Evolutionary conservation across 2,888 invertebrate species (phyloP), one percentile per base, ranked within the genome.

Genomic region (Drosophila emarginata): DNA sequence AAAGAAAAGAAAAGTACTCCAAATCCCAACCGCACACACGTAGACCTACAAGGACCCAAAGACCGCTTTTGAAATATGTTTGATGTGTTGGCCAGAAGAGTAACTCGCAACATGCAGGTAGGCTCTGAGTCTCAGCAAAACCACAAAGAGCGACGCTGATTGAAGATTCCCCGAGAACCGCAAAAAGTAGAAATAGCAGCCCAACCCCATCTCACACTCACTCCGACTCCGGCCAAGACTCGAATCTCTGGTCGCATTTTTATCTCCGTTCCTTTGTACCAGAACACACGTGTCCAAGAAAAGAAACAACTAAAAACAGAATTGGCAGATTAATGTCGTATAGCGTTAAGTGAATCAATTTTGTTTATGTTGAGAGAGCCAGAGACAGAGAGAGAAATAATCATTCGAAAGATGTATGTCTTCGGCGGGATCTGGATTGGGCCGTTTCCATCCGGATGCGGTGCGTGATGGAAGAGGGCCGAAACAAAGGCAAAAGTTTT

Each of bases 291-390:
- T 56, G 45, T 15, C 12, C 9, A 26, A 5, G 4, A 62, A 54
- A 58, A 12, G 51, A 14, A 56, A 66, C 59, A 74, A 56, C 18
- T 50, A 57, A 40, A 50, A 23, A 56, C 26, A 69, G 62, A 70
- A 70, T 74, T 75, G 74, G 71, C 74, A 74, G 74, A 70, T 76
- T 76, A 66, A 74, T 74, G 74, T 76, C 76, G 62, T 76, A 71
- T 66, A 63, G 76, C 76, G 76, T 71, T 76, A 74, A 74, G 74
- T 74, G 74, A 74, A 76, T 74, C 74, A 74, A 75, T 74, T 75
- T 64, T 64, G 66, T 60, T 67, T 67, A 58, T 66, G 73, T 45
- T 50, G 7, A 4, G 28, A 5, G 37, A 2, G 37, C 2, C n/a
- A 11, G 21, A 4, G 45, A 12, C 12, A 21, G 0, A n/a, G 14